Evolutionary conservation across 2,113 vertebrate genomes (phyloP), one percentile per base, ranked within the genome.

Genomic region (Ochotona princeps): DNA sequence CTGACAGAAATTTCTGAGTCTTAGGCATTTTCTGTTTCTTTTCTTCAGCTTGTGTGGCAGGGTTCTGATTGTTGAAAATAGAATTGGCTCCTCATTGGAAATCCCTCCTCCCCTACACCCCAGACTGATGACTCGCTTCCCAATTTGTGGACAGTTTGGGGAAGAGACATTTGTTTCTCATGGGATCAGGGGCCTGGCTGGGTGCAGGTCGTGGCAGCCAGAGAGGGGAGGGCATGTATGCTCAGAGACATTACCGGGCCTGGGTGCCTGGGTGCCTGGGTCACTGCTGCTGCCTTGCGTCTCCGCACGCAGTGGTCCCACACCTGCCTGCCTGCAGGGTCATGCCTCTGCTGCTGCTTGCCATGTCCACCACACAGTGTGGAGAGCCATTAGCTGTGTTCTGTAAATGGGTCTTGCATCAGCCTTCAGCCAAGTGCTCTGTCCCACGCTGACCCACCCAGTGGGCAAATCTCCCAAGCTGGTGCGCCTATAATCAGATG

Each of bases 21-120:
- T 61, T 87, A 44, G 60, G 38, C 44, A 47, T 92, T 93, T 96
- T 91, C 70, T 93, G 26, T 93, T 94, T 23, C 83, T 11, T 88
- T 25, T n/a, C 89, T 61, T 85, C 25, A 35, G 8, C 35, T 23
- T 84, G 49, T 57, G 69, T 57, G 49, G 44, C 8, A 66, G 35
- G 26, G 17, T 89, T 66, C 25, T 65, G 12, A 8, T 80, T 91
- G 73, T 89, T 86, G 70, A 80, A 90, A 90, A 61, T 80, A 47
- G 30, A 92, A 9, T 66, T 66, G 51, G 74, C 26, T 35, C 61
- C 35, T 78, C 9, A 72, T 88, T 84, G 88, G 69, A 81, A 83
- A 79, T 81, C 51, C 8, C 8, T 84, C 82, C 8, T 44, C 38
- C 6, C 38, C 38, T 6, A 44, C 38, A 44, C 32, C 66, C 84